Evolutionary conservation across 2,113 vertebrate genomes (phyloP).

Genomic region (Terrapene triunguis): DNA sequence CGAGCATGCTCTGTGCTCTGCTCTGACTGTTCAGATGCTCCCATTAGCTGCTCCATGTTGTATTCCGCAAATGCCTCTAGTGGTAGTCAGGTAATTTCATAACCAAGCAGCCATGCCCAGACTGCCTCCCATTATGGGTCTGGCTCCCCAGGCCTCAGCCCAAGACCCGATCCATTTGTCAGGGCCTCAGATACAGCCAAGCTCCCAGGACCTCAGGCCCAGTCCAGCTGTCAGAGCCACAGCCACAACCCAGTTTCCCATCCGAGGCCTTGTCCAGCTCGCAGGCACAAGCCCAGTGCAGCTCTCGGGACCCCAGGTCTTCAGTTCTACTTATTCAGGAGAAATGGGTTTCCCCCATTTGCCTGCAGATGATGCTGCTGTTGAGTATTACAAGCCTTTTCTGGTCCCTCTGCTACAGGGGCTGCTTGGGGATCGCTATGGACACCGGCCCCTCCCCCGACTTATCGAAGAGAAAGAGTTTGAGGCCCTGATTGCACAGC

Average conservation of each 20-base stretch:
- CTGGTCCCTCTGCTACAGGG: slow-evolving; percentile 70
- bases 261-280: no score
- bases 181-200: neutral
- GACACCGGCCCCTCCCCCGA: slow-evolving; percentile 76
- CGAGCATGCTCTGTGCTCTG: rapidly evolving
- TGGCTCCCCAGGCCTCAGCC: rapidly evolving
- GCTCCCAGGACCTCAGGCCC: neutral
- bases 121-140: neutral
- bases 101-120: neutral
- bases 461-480: slow-evolving; percentile 81
- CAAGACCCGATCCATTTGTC: rapidly evolving
- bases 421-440: slow-evolving; percentile 85
- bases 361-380: neutral
- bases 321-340: neutral
- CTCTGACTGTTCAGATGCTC: neutral
- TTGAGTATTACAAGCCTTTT: neutral
- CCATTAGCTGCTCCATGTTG: rapidly evolving
- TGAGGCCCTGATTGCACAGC: slow-evolving; percentile 77
- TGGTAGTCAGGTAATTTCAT: neutral
- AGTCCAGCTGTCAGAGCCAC: neutral
- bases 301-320: neutral
- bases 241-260: neutral
- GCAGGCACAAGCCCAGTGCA: neutral
- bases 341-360: neutral
- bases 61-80: rapidly evolving